Conservation (phyloP, 2,888 invertebrate species). For the Hymenopus coronatus region DNA sequence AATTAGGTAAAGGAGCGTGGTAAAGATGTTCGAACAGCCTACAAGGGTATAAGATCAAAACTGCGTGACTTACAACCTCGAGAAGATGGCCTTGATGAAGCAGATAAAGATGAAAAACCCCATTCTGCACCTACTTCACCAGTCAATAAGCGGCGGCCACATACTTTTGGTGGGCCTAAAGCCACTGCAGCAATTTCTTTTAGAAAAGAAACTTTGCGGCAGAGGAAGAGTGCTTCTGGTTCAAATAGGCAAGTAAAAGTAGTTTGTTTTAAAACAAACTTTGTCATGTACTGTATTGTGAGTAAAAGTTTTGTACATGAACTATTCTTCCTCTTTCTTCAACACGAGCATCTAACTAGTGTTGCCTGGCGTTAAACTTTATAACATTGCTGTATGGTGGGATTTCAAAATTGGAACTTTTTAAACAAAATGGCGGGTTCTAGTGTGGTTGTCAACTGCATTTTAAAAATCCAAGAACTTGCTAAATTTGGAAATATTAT, state of each 20-base stretch:
- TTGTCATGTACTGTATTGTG: too few species aligned
- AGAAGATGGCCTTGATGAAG: not conserved
- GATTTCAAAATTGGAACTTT: too few species aligned
- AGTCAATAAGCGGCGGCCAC: conserved; percentile 54
- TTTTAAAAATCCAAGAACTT: too few species aligned
- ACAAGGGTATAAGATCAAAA: conserved; percentile 71
- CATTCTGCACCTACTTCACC: conserved; percentile 67
- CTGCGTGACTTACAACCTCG: conserved; percentile 43
- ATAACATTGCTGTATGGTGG: too few species aligned
- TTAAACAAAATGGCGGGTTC: too few species aligned
- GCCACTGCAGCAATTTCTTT: conserved; percentile 41
- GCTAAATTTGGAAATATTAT: too few species aligned
- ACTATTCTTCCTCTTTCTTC: too few species aligned
- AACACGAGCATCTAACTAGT: too few species aligned
- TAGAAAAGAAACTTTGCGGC: conserved; percentile 44
- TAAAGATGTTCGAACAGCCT: conserved; percentile 73
- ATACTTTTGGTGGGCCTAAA: conserved; percentile 44
- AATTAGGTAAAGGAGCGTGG: conserved; percentile 68
- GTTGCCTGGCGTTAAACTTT: too few species aligned
- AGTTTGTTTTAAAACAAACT: not conserved
- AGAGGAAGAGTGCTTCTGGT: conserved; percentile 42
- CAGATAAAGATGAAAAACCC: conserved; percentile 46
- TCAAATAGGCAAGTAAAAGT: conserved; percentile 35
- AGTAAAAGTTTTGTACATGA: too few species aligned
- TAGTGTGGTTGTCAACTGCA: too few species aligned